Conservation (phyloP, 2,888 invertebrate species). For the Amphimallon solstitiale region DNA sequence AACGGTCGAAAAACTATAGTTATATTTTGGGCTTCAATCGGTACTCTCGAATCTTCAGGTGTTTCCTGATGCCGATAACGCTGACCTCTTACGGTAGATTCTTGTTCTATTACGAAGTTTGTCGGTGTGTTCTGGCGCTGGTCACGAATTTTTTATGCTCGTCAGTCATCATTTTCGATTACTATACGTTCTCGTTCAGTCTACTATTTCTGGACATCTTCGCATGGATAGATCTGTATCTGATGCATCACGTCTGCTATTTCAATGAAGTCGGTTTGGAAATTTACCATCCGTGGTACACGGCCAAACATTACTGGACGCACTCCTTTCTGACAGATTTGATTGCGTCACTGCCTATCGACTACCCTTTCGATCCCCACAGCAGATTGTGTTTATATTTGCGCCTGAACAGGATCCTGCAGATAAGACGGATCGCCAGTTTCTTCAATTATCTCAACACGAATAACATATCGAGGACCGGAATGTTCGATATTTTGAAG, state of each 20-base stretch:
- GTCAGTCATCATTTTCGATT: slow-evolving; percentile 4
- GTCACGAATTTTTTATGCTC: slow-evolving; percentile 38
- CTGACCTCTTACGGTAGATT: slow-evolving; percentile 44
- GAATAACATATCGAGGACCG: slow-evolving; percentile 15
- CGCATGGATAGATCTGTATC: slow-evolving; percentile 47
- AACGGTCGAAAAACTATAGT: slow-evolving; percentile 16
- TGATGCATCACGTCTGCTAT: slow-evolving; percentile 48
- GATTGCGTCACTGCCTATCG: slow-evolving; percentile 47
- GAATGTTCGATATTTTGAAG: slow-evolving; percentile 28
- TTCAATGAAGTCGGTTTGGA: slow-evolving; percentile 47
- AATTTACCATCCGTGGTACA: slow-evolving; percentile 48
- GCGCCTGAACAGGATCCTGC: slow-evolving; percentile 40
- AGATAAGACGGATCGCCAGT: slow-evolving; percentile 17
- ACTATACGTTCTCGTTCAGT: slow-evolving; percentile 14
- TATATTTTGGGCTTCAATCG: slow-evolving; percentile 9
- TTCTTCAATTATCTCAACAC: slow-evolving; percentile 26
- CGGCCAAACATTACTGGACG: slow-evolving; percentile 48
- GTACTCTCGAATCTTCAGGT: slow-evolving; percentile 16
- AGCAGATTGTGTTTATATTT: slow-evolving; percentile 6
- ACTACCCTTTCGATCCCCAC: slow-evolving; percentile 30
- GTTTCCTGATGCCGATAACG: slow-evolving; percentile 39
- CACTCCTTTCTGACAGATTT: slow-evolving; percentile 48
- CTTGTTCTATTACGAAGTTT: slow-evolving; percentile 46
- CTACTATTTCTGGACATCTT: slow-evolving; percentile 43
- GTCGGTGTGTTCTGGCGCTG: slow-evolving; percentile 40